A percentile compares a stretch with the other conserved stretches of the same genome.
Evolutionary conservation across 2,113 vertebrate species (phyloP).

Genomic region (Malurus alboscapulatus): DNA sequence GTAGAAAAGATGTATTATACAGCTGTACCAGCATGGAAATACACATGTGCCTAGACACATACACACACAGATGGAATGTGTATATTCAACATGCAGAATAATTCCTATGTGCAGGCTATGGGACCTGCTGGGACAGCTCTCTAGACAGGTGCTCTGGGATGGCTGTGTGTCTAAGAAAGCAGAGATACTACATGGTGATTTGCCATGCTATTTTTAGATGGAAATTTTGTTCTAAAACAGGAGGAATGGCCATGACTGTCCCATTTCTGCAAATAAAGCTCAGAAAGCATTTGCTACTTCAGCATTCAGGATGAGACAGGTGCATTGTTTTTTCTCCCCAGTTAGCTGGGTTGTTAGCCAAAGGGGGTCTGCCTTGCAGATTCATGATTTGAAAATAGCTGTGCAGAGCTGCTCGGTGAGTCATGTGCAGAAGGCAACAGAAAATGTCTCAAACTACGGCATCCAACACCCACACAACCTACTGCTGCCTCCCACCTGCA

Average conservation of each 20-base stretch:
- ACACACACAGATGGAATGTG: neutral
- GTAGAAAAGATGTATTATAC: conserved; percentile 12
- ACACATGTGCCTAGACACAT: neutral
- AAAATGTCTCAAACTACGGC: neutral
- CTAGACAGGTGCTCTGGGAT: neutral
- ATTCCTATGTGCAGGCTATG: neutral
- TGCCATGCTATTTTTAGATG: neutral
- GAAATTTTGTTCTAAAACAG: neutral
- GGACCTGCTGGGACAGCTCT: neutral
- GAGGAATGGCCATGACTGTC: neutral
- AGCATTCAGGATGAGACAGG: neutral
- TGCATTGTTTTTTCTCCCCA: neutral
- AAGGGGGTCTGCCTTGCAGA: neutral
- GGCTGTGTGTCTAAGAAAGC: neutral
- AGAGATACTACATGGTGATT: neutral
- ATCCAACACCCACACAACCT: neutral
- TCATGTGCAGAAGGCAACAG: neutral
- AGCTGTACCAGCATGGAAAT: neutral
- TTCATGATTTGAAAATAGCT: neutral
- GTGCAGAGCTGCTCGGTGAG: neutral
- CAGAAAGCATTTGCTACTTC: neutral
- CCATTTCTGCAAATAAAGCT: neutral
- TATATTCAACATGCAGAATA: neutral
- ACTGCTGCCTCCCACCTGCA: neutral
- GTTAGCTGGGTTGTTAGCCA: neutral